Conservation (phyloP, 2,113 vertebrate genomes). For the Bucco capensis region DNA sequence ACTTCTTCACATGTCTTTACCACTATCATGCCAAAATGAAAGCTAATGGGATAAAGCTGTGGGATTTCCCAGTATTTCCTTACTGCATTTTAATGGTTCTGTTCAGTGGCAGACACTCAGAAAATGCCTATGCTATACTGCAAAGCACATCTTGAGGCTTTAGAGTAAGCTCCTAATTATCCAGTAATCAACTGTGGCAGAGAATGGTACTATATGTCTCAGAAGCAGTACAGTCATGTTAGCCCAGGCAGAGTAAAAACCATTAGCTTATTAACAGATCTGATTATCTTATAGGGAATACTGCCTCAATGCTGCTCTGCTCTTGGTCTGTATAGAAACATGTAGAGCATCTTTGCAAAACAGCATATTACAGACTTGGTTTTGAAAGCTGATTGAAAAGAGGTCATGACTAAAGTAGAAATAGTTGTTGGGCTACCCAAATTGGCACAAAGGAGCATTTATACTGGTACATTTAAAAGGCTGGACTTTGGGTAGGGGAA, state of each 20-base stretch:
- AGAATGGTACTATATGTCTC: background rate
- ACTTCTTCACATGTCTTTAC: background rate
- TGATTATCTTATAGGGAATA: background rate
- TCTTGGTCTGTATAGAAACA: background rate
- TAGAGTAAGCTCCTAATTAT: background rate
- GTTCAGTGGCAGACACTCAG: background rate
- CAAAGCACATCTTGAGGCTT: background rate
- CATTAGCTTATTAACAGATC: background rate
- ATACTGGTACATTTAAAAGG: background rate
- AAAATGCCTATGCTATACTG: background rate
- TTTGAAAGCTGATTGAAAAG: background rate
- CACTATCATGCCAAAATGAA: background rate
- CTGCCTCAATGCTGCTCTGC: background rate
- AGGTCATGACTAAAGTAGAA: background rate
- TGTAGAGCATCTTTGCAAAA: background rate
- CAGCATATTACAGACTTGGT: background rate
- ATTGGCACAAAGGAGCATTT: background rate
- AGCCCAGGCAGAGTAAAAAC: background rate
- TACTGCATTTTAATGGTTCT: background rate
- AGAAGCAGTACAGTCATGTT: background rate
- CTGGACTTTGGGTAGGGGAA: background rate
- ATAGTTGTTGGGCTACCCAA: background rate
- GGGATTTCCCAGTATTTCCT: background rate
- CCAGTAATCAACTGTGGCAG: background rate
- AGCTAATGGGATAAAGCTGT: background rate